These are phyloP conservation scores for Zoanthus sansibaricus DNA, from an alignment of 92 coral and sea anemone genomes.

Conservation along the genomic window DNA sequence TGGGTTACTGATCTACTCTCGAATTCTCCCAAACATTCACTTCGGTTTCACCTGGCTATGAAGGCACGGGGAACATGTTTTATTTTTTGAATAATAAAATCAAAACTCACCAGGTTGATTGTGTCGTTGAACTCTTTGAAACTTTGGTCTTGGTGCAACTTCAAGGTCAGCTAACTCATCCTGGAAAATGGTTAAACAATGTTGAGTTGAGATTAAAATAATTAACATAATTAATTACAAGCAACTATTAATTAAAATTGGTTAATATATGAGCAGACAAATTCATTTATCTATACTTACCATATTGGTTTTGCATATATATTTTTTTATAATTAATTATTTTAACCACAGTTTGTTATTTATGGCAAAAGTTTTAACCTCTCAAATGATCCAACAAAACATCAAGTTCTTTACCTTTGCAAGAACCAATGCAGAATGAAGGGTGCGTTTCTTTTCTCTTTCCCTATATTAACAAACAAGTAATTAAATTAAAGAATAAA, in stretches of 20 bases:
- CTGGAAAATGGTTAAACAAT: constrained; percentile 43
- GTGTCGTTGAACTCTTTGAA: constrained; percentile 88
- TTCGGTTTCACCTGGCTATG: too few relatives aligned
- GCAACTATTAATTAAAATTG: not conserved
- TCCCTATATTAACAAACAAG: constrained; percentile 63
- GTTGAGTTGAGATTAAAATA: not conserved
- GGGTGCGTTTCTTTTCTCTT: constrained; percentile 91
- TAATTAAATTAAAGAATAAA: too few relatives aligned
- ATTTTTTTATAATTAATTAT: too few relatives aligned
- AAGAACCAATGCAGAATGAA: constrained; percentile 89
- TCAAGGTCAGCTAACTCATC: constrained; percentile 98
- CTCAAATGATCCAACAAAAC: not conserved
- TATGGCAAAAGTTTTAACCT: too few relatives aligned
- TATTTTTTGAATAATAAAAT: not conserved
- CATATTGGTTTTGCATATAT: too few relatives aligned
- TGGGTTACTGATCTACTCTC: too few relatives aligned
- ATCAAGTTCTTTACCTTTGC: constrained; percentile 77
- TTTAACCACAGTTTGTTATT: too few relatives aligned
- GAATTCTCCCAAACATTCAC: too few relatives aligned
- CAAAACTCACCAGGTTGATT: constrained; percentile 83
- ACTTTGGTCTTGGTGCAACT: constrained; percentile 89
- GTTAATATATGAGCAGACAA: not conserved
- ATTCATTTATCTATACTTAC: too few relatives aligned
- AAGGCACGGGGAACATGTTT: too few relatives aligned
- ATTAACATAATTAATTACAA: too few relatives aligned